Conservation (phyloP, 2,888 invertebrate genomes). For the Pseudoips prasinana region DNA sequence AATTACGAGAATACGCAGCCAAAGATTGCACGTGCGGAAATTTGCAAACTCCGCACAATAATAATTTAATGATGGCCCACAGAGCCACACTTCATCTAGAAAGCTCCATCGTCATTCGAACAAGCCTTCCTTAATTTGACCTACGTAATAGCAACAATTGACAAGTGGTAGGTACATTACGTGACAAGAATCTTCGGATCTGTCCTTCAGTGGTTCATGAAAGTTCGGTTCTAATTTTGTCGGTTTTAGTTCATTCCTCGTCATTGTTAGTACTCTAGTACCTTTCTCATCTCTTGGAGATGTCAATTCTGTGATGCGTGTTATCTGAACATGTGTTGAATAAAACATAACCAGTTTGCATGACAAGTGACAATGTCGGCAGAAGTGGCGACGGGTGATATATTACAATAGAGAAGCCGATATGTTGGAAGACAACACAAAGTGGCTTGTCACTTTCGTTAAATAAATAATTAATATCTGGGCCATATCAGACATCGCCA, state of each 20-base stretch:
- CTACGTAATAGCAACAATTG: slow-evolving; percentile 27
- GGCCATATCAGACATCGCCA: too few species aligned
- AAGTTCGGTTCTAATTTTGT: slow-evolving; percentile 16
- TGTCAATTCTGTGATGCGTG: slow-evolving; percentile 40
- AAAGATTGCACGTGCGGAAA: too few species aligned
- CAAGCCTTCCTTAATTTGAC: slow-evolving; percentile 22
- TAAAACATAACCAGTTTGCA: slow-evolving; percentile 52
- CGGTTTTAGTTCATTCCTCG: slow-evolving; percentile 1
- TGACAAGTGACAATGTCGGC: slow-evolving; percentile 40
- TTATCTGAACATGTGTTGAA: slow-evolving; percentile 43
- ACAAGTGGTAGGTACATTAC: slow-evolving; percentile 23
- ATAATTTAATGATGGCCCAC: slow-evolving; percentile 5
- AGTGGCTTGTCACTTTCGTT: too few species aligned
- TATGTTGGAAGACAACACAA: too few species aligned
- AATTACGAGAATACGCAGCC: background rate
- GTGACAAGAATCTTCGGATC: slow-evolving; percentile 19
- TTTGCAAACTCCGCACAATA: slow-evolving; percentile 2
- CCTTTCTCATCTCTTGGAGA: slow-evolving; percentile 37
- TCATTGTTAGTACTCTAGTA: slow-evolving; percentile 4
- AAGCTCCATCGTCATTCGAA: slow-evolving; percentile 13
- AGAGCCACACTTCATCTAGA: slow-evolving; percentile 3
- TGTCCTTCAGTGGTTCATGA: too few species aligned
- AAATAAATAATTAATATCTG: too few species aligned
- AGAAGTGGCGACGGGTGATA: slow-evolving; percentile 11
- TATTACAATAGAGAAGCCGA: too few species aligned